A percentile compares a stretch with the other conserved stretches of the same genome.
phyloP scores from a whole-genome alignment of 2,888 invertebrate species.

The Epirrhoe alternata region DNA sequence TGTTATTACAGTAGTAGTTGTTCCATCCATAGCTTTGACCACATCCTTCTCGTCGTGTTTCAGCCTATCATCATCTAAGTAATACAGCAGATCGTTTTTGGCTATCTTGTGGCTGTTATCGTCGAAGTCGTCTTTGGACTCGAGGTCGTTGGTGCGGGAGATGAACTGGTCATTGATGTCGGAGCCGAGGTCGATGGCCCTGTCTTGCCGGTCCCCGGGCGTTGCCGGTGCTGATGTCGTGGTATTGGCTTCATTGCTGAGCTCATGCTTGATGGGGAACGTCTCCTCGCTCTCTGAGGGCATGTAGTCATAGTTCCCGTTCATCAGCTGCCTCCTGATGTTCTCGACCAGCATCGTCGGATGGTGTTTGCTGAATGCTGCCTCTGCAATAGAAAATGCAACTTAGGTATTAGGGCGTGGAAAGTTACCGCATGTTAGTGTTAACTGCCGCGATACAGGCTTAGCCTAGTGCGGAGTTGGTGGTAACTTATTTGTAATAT shows the following conservation, averaged over 20 bases:
- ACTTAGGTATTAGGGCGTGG: neutral
- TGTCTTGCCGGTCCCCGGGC: neutral
- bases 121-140: neutral
- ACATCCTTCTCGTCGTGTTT: constrained; percentile 8
- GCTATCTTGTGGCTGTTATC: constrained; percentile 7
- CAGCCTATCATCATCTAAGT: constrained; percentile 39
- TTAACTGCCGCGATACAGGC: too few species aligned
- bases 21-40: neutral
- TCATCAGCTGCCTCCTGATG: constrained; percentile 58
- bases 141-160: neutral
- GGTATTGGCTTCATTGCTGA: constrained; percentile 43
- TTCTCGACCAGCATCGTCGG: constrained; percentile 34
- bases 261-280: constrained; percentile 19
- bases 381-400: constrained; percentile 5
- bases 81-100: constrained; percentile 51
- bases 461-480: too few species aligned
- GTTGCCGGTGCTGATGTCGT: neutral
- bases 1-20: too few species aligned
- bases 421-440: too few species aligned
- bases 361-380: constrained; percentile 15
- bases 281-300: constrained; percentile 36
- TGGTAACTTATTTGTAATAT: too few species aligned
- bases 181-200: neutral
- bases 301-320: constrained; percentile 64
- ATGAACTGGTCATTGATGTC: constrained; percentile 27